Evolutionary conservation across 1,140 invertebrate genomes (phyloP).

Genomic region (Drosophila kanapiae): DNA sequence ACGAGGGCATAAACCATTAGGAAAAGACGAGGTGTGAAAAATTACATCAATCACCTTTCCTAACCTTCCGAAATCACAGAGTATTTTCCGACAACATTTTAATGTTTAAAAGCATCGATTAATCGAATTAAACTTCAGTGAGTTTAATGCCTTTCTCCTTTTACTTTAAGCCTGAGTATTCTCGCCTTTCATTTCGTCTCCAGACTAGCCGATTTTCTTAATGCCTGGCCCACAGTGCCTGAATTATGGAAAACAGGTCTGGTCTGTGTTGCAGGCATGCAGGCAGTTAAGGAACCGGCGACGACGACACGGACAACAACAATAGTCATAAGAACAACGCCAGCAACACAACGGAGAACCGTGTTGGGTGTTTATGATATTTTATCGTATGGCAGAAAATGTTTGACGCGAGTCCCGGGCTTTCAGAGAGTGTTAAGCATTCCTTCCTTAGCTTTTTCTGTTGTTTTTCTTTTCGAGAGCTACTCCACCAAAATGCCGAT

Average conservation of each 20-base stretch:
- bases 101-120: not conserved
- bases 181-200: not conserved
- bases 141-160: not conserved
- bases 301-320: constrained; percentile 38
- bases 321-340: constrained; percentile 44
- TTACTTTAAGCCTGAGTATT: not conserved
- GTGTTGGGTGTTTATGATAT: constrained; percentile 58
- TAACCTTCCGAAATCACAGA: not conserved
- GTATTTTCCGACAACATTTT: not conserved
- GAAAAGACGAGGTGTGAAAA: not conserved
- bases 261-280: constrained; percentile 62
- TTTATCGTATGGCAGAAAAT: constrained; percentile 52
- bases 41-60: not conserved
- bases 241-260: constrained; percentile 80
- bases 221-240: constrained; percentile 45
- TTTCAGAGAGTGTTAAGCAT: constrained; percentile 38
- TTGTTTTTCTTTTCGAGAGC: constrained; percentile 17
- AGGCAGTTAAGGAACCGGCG: constrained; percentile 64
- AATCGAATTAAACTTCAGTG: not conserved
- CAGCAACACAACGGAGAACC: constrained; percentile 15
- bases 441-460: constrained; percentile 26
- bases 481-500: constrained; percentile 51
- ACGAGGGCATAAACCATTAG: not conserved
- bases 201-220: not conserved
- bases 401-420: constrained; percentile 42